Evolutionary conservation across 2,113 vertebrate genomes (phyloP).

Genomic region (Pseudorasbora parva): DNA sequence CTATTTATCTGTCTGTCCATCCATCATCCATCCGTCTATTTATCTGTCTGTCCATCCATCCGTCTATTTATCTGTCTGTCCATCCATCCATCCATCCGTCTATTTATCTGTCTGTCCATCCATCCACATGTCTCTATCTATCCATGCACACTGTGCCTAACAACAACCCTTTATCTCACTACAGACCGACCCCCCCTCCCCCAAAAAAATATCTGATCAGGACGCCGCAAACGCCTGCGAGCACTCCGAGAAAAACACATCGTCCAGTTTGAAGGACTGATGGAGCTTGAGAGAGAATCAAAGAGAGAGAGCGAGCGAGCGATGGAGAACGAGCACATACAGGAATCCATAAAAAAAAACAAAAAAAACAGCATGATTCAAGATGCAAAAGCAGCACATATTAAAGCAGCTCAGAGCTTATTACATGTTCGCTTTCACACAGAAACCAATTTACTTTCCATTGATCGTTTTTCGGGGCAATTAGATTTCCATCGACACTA

Average conservation of each 20-base stretch:
- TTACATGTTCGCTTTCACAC: constrained; percentile 68
- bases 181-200: background rate
- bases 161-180: background rate
- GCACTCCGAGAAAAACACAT: background rate
- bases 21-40: background rate
- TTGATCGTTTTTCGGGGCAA: constrained; percentile 76
- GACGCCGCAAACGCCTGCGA: background rate
- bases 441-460: constrained; percentile 79
- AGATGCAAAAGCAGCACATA: constrained; percentile 76
- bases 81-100: no score
- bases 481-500: constrained; percentile 78
- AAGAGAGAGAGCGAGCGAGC: background rate
- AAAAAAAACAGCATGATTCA: constrained; percentile 75
- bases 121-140: background rate
- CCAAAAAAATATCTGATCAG: background rate
- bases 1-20: background rate
- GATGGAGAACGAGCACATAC: background rate
- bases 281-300: background rate
- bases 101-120: background rate
- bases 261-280: background rate
- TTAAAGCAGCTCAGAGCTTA: constrained; percentile 74
- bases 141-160: no score
- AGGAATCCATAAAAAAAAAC: constrained; percentile 57
- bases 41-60: background rate
- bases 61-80: no score